A percentile compares a stretch with the other conserved stretches of the same genome.
Evolutionary conservation across 2,113 vertebrate genomes (phyloP).

Genomic region (Morone saxatilis): DNA sequence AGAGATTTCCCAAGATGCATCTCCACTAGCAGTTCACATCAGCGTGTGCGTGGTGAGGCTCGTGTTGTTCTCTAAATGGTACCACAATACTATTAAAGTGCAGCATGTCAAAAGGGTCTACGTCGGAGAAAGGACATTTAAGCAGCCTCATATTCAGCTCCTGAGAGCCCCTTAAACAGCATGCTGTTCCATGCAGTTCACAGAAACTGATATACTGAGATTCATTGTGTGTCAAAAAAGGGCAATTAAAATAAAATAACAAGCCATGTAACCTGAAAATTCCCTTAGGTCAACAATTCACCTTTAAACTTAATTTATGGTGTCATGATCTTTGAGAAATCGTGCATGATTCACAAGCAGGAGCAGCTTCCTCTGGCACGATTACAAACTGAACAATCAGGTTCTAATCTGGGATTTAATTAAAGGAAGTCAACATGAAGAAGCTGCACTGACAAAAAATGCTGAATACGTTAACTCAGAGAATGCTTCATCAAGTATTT

Average conservation of each 20-base stretch:
- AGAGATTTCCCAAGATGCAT: slow-evolving; percentile 79
- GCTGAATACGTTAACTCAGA: slow-evolving; percentile 56
- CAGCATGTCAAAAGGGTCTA: slow-evolving; percentile 41
- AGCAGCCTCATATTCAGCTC: slow-evolving; percentile 16
- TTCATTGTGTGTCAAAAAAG: not conserved
- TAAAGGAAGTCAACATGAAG: slow-evolving; percentile 64
- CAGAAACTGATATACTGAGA: slow-evolving; percentile 1
- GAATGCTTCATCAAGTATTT: slow-evolving; percentile 59
- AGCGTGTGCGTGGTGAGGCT: slow-evolving; percentile 27
- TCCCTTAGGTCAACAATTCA: slow-evolving; percentile 14
- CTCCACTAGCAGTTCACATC: slow-evolving; percentile 59
- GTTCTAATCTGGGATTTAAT: slow-evolving; percentile 68
- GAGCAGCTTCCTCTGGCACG: slow-evolving; percentile 35
- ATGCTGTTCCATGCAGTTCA: not conserved
- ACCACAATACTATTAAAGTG: slow-evolving; percentile 60
- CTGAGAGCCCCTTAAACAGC: slow-evolving; percentile 17
- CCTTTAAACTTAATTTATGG: slow-evolving; percentile 48
- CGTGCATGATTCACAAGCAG: slow-evolving; percentile 36
- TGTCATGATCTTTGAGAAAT: slow-evolving; percentile 38
- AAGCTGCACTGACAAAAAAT: slow-evolving; percentile 59
- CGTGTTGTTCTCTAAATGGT: slow-evolving; percentile 55
- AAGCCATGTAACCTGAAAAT: slow-evolving; percentile 16
- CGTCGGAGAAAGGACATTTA: slow-evolving; percentile 32
- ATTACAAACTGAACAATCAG: slow-evolving; percentile 64
- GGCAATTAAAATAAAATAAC: slow-evolving; percentile 17